These are phyloP conservation scores for Neotoxoptera formosana DNA, from an alignment of 1,140 invertebrate species.

Conservation along the genomic window DNA sequence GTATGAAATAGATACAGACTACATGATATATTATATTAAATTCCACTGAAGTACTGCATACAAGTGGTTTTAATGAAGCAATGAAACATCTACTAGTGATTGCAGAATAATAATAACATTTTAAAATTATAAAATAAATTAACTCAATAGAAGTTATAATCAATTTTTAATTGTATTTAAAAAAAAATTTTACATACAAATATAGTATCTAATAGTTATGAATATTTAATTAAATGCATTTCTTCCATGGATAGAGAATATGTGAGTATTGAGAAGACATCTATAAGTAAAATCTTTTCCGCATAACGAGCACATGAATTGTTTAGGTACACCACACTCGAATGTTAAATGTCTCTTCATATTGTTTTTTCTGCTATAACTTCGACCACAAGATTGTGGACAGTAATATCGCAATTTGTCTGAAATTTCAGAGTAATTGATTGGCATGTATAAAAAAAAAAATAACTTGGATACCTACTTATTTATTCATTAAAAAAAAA, in stretches of 20 bases:
- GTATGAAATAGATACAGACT: background rate
- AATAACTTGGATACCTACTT: no score
- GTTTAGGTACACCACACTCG: conserved; percentile 29
- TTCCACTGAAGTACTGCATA: background rate
- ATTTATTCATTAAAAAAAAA: background rate
- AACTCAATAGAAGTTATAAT: background rate
- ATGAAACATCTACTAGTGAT: background rate
- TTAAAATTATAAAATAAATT: background rate
- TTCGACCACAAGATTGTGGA: background rate
- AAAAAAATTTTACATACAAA: background rate
- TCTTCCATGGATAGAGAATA: background rate
- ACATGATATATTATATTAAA: background rate
- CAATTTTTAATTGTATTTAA: background rate
- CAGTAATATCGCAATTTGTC: conserved; percentile 21
- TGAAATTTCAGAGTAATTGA: background rate
- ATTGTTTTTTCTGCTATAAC: conserved; percentile 61
- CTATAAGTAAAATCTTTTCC: background rate
- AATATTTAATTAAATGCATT: background rate
- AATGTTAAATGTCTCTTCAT: conserved; percentile 59
- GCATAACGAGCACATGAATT: background rate
- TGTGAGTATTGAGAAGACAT: background rate
- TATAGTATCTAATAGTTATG: background rate
- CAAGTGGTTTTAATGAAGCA: background rate
- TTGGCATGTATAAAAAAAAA: background rate
- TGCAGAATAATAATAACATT: background rate